Evolutionary conservation across 2,113 vertebrate species (phyloP), one percentile per base, ranked within the genome.

Genomic region (Origma solitaria): DNA sequence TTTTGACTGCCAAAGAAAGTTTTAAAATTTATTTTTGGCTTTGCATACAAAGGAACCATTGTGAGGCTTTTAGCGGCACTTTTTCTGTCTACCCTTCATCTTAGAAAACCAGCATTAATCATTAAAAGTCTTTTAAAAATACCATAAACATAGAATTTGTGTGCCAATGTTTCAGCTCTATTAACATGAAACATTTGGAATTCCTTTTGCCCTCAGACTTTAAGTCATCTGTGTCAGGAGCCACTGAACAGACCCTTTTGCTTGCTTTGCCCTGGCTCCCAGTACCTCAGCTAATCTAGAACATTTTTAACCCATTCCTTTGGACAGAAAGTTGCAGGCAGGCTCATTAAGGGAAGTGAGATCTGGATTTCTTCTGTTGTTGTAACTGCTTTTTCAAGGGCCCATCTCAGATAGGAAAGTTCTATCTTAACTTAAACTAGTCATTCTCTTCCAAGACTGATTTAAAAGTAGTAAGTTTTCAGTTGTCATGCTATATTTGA

Each of bases 91-190:
- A 24, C 15, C 20, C 35, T 92, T 86, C 68, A 91, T 85, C 61
- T 92, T 53, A 95, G 37, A 90, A 95, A 84, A 72, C 53, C 35
- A 88, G 20, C 24, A 81, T 75, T 73, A 93, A 90, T 82, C 85
- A 93, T 85, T 82, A 92, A 47, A 92, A 88, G 50, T 22, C 84
- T 75, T 61, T 60, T 1, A 6, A 84, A 95, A 71, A 86, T 73
- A 73, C 47, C 58, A 80, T 86, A 84, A 90, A 88, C 51, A 53
- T 5, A 75, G 61, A 53, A 90, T 44, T 88, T 70, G 10, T 0
- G 0, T 68, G 78, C 61, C n/a, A 88, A 21, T 76, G 16, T 86
- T 77, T 81, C 62, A 45, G 44, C 13, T 89, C 49, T 57, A 75
- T 73, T 77, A 88, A 42, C 50, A 53, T 19, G n/a, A 91, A 92